Percentiles rank a stretch among this genome's conserved stretches.
These are phyloP conservation scores for Epizoanthus scotinus DNA, from an alignment of 92 coral and sea anemone genomes.

Conservation along the genomic window DNA sequence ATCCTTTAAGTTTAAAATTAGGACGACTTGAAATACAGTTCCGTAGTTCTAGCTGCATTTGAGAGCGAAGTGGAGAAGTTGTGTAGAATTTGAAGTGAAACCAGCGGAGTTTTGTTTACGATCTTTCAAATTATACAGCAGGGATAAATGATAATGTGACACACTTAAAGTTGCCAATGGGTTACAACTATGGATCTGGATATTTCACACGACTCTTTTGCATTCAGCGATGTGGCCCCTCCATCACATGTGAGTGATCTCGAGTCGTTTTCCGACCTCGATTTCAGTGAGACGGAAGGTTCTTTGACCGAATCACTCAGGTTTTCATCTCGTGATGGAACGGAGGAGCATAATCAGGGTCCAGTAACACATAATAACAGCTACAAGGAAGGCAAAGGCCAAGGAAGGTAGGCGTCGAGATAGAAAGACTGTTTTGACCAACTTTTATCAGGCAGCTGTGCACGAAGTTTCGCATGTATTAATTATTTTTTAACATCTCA, in stretches of 20 bases:
- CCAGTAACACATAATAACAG: not conserved
- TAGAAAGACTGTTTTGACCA: not conserved
- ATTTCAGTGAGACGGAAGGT: conserved; percentile 70
- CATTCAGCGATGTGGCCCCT: conserved; percentile 88
- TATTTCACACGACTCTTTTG: conserved; percentile 84
- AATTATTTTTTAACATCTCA: not conserved
- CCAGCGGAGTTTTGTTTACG: not conserved
- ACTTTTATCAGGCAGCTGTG: conserved; percentile 1
- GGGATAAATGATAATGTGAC: not conserved
- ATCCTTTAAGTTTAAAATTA: not conserved
- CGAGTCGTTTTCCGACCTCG: conserved; percentile 97
- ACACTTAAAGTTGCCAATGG: not conserved
- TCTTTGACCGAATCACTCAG: conserved; percentile 57
- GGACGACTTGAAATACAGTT: not conserved
- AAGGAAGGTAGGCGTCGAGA: conserved; percentile 8
- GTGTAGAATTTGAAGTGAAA: not conserved
- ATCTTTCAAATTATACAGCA: not conserved
- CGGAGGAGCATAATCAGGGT: conserved; percentile 5
- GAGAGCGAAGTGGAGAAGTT: not conserved
- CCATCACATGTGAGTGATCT: conserved; percentile 97
- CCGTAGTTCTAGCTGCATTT: not conserved
- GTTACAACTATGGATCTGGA: conserved; percentile 66
- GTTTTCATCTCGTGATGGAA: conserved; percentile 41
- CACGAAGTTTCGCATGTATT: not conserved
- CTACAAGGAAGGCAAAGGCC: not conserved